Percentiles rank a stretch among this genome's conserved stretches.
phyloP scores from a whole-genome alignment of 2,888 invertebrate genomes.

The Polydrusus cervinus region DNA sequence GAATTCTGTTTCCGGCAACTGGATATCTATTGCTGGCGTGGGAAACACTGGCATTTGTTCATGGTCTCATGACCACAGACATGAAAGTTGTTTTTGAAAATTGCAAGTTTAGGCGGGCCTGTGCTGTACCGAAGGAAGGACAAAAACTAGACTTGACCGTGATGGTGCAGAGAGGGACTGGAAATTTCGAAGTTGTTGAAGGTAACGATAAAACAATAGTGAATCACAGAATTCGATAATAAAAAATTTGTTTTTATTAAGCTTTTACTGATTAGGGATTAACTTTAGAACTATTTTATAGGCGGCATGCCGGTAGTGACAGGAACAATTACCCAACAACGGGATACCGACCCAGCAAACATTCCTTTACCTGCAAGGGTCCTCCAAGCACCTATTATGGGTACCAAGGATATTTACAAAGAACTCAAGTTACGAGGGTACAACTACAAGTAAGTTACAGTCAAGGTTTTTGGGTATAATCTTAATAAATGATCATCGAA shows the following conservation, averaged over 20 bases:
- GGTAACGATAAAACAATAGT: conserved; percentile 21
- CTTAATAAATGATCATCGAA: too few relatives aligned
- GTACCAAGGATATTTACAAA: conserved; percentile 79
- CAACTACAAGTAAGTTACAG: conserved; percentile 66
- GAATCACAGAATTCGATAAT: too few relatives aligned
- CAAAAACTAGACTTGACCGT: conserved; percentile 56
- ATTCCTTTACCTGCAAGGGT: conserved; percentile 39
- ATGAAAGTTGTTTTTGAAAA: conserved; percentile 76
- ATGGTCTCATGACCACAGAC: conserved; percentile 68
- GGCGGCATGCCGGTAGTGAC: conserved; percentile 48
- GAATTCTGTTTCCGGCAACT: conserved; percentile 76
- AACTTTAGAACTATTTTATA: neutral
- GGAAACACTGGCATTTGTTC: conserved; percentile 72
- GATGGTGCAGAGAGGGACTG: conserved; percentile 60
- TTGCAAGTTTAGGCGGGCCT: conserved; percentile 75
- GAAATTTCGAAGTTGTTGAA: conserved; percentile 63
- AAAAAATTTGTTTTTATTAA: too few relatives aligned
- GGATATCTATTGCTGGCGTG: conserved; percentile 66
- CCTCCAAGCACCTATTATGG: conserved; percentile 23
- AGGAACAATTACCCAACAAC: conserved; percentile 45
- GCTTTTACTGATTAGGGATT: too few relatives aligned
- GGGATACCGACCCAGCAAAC: neutral
- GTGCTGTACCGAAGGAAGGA: conserved; percentile 64
- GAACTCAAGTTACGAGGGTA: conserved; percentile 82
- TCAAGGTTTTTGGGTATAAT: neutral